These are phyloP conservation scores for Bothrops jararaca DNA, from an alignment of 2,113 vertebrate genomes.

Conservation along the genomic window DNA sequence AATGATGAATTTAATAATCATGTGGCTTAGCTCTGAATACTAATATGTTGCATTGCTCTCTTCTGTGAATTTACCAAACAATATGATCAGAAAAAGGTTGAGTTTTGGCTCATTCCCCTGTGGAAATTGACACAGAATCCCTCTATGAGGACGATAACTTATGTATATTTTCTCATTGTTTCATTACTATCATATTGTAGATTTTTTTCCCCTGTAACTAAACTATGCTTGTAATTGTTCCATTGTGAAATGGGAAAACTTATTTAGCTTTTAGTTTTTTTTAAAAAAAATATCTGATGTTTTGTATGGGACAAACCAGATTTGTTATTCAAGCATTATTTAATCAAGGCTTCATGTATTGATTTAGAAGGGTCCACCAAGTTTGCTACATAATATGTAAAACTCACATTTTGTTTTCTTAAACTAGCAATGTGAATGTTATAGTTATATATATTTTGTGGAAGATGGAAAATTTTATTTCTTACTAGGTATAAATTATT, in stretches of 20 bases:
- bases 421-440: slow-evolving; percentile 80
- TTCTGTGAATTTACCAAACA: slow-evolving; percentile 37
- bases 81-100: slow-evolving; percentile 46
- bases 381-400: slow-evolving; percentile 57
- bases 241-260: slow-evolving; percentile 59
- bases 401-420: slow-evolving; percentile 73
- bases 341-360: slow-evolving; percentile 58
- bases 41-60: slow-evolving; percentile 1
- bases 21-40: neutral
- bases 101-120: slow-evolving; percentile 52
- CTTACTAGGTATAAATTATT: slow-evolving; percentile 81
- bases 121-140: slow-evolving; percentile 19
- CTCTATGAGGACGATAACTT: slow-evolving; percentile 44
- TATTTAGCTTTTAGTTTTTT: slow-evolving; percentile 60
- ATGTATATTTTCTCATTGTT: slow-evolving; percentile 48
- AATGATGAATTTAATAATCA: neutral
- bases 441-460: slow-evolving; percentile 81
- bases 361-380: slow-evolving; percentile 63
- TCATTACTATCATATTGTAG: slow-evolving; percentile 52
- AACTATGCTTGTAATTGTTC: slow-evolving; percentile 52
- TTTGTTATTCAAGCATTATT: slow-evolving; percentile 58
- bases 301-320: slow-evolving; percentile 48
- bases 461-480: slow-evolving; percentile 69
- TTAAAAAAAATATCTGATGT: slow-evolving; percentile 54
- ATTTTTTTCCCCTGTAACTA: slow-evolving; percentile 44